Evolutionary conservation across 2,797 vertebrate genomes (phyloP).

Genomic region (Peromyscus melanophrys): DNA sequence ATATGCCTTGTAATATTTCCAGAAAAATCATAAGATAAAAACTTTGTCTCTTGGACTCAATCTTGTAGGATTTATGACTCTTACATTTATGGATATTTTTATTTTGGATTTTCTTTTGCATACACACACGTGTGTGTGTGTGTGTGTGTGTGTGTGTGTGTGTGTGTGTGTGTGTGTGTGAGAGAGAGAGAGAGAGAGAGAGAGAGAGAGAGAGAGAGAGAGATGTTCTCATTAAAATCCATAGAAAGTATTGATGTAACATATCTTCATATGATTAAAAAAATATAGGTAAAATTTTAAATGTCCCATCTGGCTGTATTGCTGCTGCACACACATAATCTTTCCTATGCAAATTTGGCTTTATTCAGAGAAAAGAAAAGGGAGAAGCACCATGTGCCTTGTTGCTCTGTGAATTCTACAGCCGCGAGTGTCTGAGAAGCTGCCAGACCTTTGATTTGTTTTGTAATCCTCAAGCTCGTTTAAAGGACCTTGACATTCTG

Average conservation of each 20-base stretch:
- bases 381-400: conserved; percentile 27
- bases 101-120: conserved; percentile 6
- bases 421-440: conserved; percentile 64
- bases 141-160: no score
- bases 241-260: conserved; percentile 57
- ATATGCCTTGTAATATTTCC: background rate
- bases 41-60: background rate
- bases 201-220: background rate
- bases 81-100: conserved; percentile 24
- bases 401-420: conserved; percentile 66
- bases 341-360: conserved; percentile 67
- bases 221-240: conserved; percentile 66
- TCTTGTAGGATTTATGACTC: background rate
- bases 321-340: background rate
- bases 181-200: background rate
- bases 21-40: background rate
- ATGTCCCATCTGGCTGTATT: conserved; percentile 37
- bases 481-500: conserved; percentile 81
- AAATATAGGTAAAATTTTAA: conserved; percentile 24
- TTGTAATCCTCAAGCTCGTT: conserved; percentile 74
- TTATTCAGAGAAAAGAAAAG: conserved; percentile 58
- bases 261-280: conserved; percentile 49
- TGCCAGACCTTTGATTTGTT: conserved; percentile 77
- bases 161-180: background rate
- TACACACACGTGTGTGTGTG: background rate